Evolutionary conservation across 2,888 invertebrate species (phyloP), one percentile per base, ranked within the genome.

Genomic region (Oligia strigilis): DNA sequence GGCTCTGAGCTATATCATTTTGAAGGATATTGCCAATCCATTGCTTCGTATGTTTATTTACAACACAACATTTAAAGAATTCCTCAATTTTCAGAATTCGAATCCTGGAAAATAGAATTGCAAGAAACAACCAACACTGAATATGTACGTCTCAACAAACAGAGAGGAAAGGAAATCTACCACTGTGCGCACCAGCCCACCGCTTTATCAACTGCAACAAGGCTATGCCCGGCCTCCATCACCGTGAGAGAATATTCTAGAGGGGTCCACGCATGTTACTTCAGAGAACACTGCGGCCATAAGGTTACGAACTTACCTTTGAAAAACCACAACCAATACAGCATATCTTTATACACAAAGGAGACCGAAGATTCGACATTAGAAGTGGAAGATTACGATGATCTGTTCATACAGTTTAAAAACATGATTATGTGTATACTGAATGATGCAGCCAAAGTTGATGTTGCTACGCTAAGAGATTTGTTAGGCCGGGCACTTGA

Each of bases 161-260:
- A 88, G 13, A 88, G 85, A 19, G 65, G 83, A 0, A 93, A 91
- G 82, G 91, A 92, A 40, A 89, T 91, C 3, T 93, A 93, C 77
- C 94, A 94, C 43, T 96, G 96, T 52, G 71, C 88, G 8, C 90
- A 91, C 19, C 89, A 88, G 60, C 79, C 85, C 0, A 75, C 69
- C 0, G 40, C 64, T 0, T 64, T 85, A 6, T 23, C 82, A 0
- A 52, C 82, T 0, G 40, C 83, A 0, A 89, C 90, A 0, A 76
- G 90, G 36, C 76, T 94, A 6, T 96, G 96, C 49, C 96, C 96
- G 0, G 92, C 96, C 0, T 85, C 91, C 0, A 88, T 96, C 6
- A 86, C 91, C 0, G 81, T 91, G 0, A 92, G 93, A 62, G 92
- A 93, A 52, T 91, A 92, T 36, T 67, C 92, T 0, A 94, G 93